Conservation (phyloP, 2,113 vertebrate genomes). For the Dromas ardeola region DNA sequence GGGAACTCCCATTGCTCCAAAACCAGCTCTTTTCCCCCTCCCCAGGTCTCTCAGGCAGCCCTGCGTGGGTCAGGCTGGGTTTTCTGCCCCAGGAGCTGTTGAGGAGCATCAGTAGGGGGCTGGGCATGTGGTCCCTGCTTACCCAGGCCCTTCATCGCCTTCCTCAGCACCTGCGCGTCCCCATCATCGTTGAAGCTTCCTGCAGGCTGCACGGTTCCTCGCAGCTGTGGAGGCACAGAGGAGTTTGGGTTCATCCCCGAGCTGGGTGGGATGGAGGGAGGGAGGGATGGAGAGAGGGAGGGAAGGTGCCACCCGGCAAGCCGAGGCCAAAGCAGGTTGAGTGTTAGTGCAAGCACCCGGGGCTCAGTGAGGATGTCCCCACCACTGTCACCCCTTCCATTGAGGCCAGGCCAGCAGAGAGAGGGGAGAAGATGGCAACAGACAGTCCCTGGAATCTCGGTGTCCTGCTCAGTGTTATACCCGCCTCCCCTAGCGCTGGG, state of each 20-base stretch:
- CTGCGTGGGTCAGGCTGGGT: rapidly evolving
- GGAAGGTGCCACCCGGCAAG: constrained; percentile 16
- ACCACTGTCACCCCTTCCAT: not conserved
- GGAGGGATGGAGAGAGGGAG: not conserved
- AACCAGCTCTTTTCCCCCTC: not conserved
- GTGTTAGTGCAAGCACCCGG: constrained; percentile 60
- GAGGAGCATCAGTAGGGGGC: not conserved
- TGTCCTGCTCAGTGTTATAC: not conserved
- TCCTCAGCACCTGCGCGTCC: constrained; percentile 90
- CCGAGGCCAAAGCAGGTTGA: constrained; percentile 33
- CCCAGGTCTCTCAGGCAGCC: not conserved
- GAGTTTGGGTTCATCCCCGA: not conserved
- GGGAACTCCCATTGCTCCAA: not conserved
- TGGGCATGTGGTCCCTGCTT: not conserved
- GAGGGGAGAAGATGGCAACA: not conserved
- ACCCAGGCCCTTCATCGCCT: constrained; percentile 98
- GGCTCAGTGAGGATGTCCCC: not conserved
- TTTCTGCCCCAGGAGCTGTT: not conserved
- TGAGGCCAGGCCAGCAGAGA: not conserved
- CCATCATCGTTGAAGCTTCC: constrained; percentile 80
- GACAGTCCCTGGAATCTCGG: not conserved
- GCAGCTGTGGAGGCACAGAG: constrained; percentile 74
- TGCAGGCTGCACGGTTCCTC: constrained; percentile 79
- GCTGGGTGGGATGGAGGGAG: not conserved
- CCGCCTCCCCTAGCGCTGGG: not conserved